Conservation (phyloP, 2,113 vertebrate genomes). For the Andinoacara biseriatus region DNA sequence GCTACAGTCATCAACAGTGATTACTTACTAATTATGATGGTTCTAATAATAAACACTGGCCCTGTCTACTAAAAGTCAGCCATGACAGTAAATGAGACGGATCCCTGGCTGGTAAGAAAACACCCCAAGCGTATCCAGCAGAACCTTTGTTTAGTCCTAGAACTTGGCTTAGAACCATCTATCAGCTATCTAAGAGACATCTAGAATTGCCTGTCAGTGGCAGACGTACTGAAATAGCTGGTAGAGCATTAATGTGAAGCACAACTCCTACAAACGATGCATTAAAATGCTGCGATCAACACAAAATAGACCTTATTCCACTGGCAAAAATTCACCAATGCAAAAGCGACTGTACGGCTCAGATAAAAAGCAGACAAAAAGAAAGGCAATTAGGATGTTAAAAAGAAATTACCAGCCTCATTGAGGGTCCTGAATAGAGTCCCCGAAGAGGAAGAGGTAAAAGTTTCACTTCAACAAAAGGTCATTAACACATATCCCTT, state of each 20-base stretch:
- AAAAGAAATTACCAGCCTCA: slow-evolving; percentile 62
- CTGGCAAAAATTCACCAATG: slow-evolving; percentile 35
- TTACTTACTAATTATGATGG: slow-evolving; percentile 59
- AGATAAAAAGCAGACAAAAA: slow-evolving; percentile 70
- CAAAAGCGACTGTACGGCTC: slow-evolving; percentile 46
- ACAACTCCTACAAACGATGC: slow-evolving; percentile 60
- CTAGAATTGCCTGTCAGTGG: slow-evolving; percentile 28
- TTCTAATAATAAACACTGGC: slow-evolving; percentile 52
- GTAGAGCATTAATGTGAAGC: slow-evolving; percentile 34
- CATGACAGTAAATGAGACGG: slow-evolving; percentile 39
- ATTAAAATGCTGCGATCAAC: slow-evolving; percentile 58
- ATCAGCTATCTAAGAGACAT: slow-evolving; percentile 46
- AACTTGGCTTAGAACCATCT: slow-evolving; percentile 35
- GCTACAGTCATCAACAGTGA: slow-evolving; percentile 28
- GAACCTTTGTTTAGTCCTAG: slow-evolving; percentile 37
- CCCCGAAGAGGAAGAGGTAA: slow-evolving; percentile 56
- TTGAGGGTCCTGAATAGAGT: slow-evolving; percentile 59
- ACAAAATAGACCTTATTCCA: slow-evolving; percentile 52
- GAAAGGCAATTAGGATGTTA: slow-evolving; percentile 61
- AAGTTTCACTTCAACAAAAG: slow-evolving; percentile 58
- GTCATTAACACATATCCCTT: slow-evolving; percentile 63
- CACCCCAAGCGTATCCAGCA: slow-evolving; percentile 22
- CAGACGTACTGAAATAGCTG: slow-evolving; percentile 35
- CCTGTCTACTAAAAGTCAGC: slow-evolving; percentile 40
- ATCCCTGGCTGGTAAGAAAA: slow-evolving; percentile 24